Conservation (phyloP, 2,113 vertebrate species). For the Pampusana beccarii region DNA sequence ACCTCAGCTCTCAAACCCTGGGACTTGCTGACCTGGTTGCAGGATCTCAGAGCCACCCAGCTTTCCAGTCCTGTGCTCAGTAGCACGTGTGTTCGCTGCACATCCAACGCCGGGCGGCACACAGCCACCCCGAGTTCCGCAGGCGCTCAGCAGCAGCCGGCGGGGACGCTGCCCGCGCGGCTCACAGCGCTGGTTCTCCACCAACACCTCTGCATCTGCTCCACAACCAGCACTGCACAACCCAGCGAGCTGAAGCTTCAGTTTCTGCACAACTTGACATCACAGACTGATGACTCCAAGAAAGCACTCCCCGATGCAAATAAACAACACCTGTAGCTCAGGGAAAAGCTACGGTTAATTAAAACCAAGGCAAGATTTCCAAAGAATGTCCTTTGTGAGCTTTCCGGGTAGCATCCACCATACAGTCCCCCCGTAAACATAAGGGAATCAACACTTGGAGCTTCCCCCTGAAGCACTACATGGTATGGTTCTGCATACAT, state of each 20-base stretch:
- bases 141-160: not conserved
- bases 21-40: not conserved
- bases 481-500: not conserved
- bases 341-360: not conserved
- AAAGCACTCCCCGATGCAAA: not conserved
- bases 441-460: not conserved
- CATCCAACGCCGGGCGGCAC: not conserved
- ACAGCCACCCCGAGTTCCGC: accelerated
- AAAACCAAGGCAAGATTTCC: not conserved
- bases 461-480: not conserved
- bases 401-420: not conserved
- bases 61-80: accelerated
- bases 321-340: not conserved
- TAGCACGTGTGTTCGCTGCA: accelerated
- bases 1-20: not conserved
- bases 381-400: not conserved
- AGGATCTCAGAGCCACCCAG: not conserved
- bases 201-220: not conserved
- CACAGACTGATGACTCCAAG: not conserved
- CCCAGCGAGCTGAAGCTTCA: accelerated
- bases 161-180: no score
- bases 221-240: accelerated
- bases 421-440: not conserved
- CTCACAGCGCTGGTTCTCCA: not conserved
- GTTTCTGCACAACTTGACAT: not conserved